Base-by-base conservation (phyloP, 2,797 vertebrate genomes). In the Masticophis lateralis region DNA sequence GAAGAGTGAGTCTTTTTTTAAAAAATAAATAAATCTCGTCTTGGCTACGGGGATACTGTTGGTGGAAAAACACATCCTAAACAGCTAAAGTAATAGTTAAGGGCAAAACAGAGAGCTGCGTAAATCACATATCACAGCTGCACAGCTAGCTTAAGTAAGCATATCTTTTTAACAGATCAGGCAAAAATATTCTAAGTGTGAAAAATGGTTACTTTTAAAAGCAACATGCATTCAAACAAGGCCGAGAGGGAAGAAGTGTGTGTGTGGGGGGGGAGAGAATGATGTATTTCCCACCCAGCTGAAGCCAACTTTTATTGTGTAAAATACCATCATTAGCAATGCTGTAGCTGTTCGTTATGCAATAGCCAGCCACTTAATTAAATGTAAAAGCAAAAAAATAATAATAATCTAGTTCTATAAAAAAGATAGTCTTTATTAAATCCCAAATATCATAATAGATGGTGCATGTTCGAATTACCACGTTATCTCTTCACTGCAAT, bases 151-250 rank as follows among this genome's bases (percentile, higher is more conserved):
- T 20, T 74, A 90, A 90, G 89, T 53, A 90, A 83, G 37, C 74
- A 20, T 74, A 90, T 55, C 59, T 53, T 90, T 90, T 53, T 89
- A 63, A 63, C 60, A 89, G 59, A 89, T 89, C 43, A 63, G 60
- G 60, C 88, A 89, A 89, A 90, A 66, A 90, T 53, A 74, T 90
- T 90, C 61, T 56, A 90, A 69, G 61, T 90, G 63, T 69, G 63
- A 69, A 90, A 88, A 55, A 90, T 90, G 28, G 51, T 66, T 69
- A 13, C 61, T 90, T 90, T 90, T 90, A 90, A 90, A 90, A 90
- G 89, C 63, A 69, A 90, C 61, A 53, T 90, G 89, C 61, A 89
- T 53, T 66, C 60, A 89, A 89, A 63, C 60, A 51, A 60, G 59
- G 43, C 37, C 0, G 37, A 43, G 37, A 83, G 37, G 74, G 74